Conservation (phyloP, 2,113 vertebrate species). For the Pandion haliaetus region DNA sequence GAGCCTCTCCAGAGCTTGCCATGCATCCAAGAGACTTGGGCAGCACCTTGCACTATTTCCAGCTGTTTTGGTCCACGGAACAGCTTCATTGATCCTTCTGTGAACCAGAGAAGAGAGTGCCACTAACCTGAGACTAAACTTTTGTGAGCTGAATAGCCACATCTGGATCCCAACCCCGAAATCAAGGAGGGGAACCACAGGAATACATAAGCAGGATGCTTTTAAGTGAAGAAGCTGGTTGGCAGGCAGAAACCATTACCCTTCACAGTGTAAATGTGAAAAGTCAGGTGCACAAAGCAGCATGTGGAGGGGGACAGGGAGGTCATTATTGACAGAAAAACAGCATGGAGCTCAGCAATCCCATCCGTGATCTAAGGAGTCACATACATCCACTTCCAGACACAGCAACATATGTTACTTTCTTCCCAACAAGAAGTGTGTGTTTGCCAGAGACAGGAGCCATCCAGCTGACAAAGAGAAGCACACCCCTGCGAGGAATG, state of each 20-base stretch:
- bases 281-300: background rate
- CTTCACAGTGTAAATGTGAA: background rate
- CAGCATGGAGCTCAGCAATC: background rate
- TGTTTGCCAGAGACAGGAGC: background rate
- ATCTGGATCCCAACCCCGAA: background rate
- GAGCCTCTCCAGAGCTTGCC: background rate
- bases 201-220: background rate
- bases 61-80: background rate
- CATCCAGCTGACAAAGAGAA: background rate
- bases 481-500: background rate
- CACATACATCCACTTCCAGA: background rate
- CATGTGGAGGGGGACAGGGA: background rate
- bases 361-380: background rate
- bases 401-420: background rate
- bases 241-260: background rate
- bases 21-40: background rate
- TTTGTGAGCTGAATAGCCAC: background rate
- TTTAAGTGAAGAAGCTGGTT: background rate
- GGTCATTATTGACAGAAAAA: background rate
- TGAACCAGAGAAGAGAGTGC: background rate
- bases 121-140: background rate
- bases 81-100: background rate
- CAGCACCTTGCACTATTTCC: background rate
- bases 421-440: background rate
- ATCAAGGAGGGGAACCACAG: background rate